phyloP scores from a whole-genome alignment of 2,797 vertebrate species.

The Enteromius radiatus region DNA sequence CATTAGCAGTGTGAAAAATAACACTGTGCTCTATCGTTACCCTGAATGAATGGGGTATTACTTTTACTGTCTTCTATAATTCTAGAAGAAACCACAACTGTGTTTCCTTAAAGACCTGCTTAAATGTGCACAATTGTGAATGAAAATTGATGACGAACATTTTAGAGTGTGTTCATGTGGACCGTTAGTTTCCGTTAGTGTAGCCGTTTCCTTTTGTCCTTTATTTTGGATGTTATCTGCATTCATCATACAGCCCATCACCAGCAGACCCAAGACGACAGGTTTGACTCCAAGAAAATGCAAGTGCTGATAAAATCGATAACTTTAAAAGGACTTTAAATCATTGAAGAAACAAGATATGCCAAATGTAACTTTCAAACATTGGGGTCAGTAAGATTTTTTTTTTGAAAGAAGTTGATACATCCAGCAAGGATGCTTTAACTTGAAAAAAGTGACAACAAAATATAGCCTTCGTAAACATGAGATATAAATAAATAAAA shows the following conservation, averaged over 20 bases:
- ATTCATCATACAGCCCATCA: neutral
- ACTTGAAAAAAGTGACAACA: neutral
- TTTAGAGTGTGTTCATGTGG: neutral
- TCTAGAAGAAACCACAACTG: constrained; percentile 61
- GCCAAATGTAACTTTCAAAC: neutral
- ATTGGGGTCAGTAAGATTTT: neutral
- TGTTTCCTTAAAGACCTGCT: constrained; percentile 15
- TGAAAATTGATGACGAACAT: neutral
- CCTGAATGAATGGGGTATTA: constrained; percentile 79
- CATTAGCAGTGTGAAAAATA: constrained; percentile 83
- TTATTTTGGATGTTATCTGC: constrained; percentile 11
- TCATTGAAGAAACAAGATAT: neutral
- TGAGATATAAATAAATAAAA: neutral
- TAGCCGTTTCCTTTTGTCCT: neutral
- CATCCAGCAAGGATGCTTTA: neutral
- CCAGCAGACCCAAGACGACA: neutral
- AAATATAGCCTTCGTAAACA: neutral
- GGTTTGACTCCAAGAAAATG: neutral
- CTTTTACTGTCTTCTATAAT: constrained; percentile 79
- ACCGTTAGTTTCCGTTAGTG: neutral
- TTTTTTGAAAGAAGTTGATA: neutral
- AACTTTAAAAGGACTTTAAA: neutral
- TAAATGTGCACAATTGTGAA: neutral
- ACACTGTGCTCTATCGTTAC: constrained; percentile 80
- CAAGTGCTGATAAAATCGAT: neutral